Percentiles rank a stretch among this genome's conserved stretches.
These are phyloP conservation scores for Helogale parvula DNA, from an alignment of 2,113 vertebrate species.

Conservation along the genomic window DNA sequence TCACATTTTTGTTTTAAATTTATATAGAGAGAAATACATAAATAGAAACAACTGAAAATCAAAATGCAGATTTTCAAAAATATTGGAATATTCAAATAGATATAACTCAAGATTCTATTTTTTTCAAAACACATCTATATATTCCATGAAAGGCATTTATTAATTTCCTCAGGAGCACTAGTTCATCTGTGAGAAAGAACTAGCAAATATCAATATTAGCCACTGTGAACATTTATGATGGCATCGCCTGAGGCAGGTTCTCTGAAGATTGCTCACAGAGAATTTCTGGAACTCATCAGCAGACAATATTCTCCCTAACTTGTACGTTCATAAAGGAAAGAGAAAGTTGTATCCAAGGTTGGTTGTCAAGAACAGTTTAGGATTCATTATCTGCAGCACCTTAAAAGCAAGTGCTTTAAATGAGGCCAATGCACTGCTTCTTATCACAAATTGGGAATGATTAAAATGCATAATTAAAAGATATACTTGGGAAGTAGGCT, in stretches of 20 bases:
- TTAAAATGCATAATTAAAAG: background rate
- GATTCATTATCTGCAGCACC: background rate
- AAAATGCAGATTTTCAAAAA: background rate
- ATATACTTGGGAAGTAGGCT: background rate
- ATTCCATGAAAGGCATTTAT: background rate
- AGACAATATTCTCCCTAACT: background rate
- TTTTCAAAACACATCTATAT: background rate
- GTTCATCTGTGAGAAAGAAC: background rate
- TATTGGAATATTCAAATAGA: background rate
- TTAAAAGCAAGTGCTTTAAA: background rate
- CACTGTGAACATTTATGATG: background rate
- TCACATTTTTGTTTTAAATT: background rate
- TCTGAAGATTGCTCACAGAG: background rate
- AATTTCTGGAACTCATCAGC: background rate
- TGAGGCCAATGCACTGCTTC: background rate
- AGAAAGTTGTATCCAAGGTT: background rate
- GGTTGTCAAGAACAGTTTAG: background rate
- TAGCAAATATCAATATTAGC: background rate
- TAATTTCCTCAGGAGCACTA: background rate
- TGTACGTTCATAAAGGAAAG: background rate
- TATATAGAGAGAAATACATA: background rate
- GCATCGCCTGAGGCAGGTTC: background rate
- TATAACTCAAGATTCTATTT: background rate
- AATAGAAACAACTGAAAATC: background rate
- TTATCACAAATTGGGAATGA: background rate